Conservation (phyloP, 2,888 invertebrate species). For the Spisula solida region DNA sequence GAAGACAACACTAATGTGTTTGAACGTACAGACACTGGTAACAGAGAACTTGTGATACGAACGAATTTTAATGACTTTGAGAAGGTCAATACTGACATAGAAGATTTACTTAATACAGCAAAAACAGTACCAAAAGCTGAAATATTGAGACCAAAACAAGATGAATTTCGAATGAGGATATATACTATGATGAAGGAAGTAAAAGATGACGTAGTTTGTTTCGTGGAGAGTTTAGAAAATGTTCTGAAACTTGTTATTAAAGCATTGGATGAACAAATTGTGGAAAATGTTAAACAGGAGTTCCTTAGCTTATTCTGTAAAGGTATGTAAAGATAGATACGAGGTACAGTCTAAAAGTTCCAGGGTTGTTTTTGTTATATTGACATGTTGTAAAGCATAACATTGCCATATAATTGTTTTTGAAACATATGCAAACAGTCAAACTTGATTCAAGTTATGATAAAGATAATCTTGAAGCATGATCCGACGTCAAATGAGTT, state of each 20-base stretch:
- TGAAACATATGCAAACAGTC: no score
- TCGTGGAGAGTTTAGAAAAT: constrained; percentile 28
- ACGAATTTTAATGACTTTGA: constrained; percentile 31
- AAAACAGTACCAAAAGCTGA: constrained; percentile 38
- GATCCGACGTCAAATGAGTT: no score
- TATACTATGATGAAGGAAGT: constrained; percentile 50
- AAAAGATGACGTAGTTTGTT: constrained; percentile 38
- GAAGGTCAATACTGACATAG: constrained; percentile 25
- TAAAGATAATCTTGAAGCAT: no score
- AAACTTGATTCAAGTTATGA: no score
- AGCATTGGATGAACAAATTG: constrained; percentile 18
- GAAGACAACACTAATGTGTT: not conserved
- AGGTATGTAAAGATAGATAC: constrained; percentile 31
- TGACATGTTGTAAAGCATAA: no score
- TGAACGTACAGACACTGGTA: not conserved
- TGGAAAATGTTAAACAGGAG: constrained; percentile 47
- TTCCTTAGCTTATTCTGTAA: constrained; percentile 60
- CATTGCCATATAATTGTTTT: no score
- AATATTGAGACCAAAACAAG: constrained; percentile 43
- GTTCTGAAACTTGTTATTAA: constrained; percentile 48
- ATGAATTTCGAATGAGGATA: constrained; percentile 47
- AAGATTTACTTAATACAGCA: constrained; percentile 26
- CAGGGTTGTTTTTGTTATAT: not conserved
- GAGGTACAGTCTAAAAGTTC: not conserved
- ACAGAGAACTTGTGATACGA: not conserved